Evolutionary conservation across 2,888 invertebrate genomes (phyloP), one percentile per base, ranked within the genome.

Genomic region (Villa cingulata): DNA sequence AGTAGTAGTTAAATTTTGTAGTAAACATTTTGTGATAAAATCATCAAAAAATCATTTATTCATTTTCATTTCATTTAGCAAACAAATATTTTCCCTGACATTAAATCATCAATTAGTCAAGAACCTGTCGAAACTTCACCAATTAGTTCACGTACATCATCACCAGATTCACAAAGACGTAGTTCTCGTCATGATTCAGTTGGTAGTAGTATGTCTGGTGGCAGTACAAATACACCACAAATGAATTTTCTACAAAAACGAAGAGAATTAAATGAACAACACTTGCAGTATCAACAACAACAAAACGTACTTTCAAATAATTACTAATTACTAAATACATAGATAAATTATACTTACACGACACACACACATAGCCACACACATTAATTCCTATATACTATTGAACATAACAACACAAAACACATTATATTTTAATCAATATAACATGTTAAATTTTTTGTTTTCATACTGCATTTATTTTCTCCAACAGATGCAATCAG

Each of bases 141-240:
- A 3, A 72, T 74, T 46, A 74, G 75, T 40, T 75, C 75, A 54
- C 63, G 75, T 58, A 72, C 74, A 48, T 70, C 77, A 52, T 72
- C 76, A 58, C 72, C 76, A 15, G 74, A 76, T 55, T 70, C 70
- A 44, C 70, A 70, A 56, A 61, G 68, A 46, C 67, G 69, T 38
- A 63, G 62, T 51, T 64, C 63, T 27, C 54, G 65, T 46, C 59
- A 64, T 41, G 60, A 64, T 54, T 62, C 66, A 17, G 58, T 61
- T 19, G 64, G 64, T 46, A 61, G 63, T 37, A 56, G 62, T 41
- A 60, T 65, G 48, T 62, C 63, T 15, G 56, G 59, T 16, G 64
- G 65, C 46, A 62, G 65, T 20, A 49, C 61, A 16, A 70, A 71
- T 53, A 73, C 72, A 2, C 74, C 72, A 2, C 74, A 75, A 59